These are phyloP conservation scores for Saguinus imperator DNA, from an alignment of 2,113 vertebrate species.

Conservation along the genomic window DNA sequence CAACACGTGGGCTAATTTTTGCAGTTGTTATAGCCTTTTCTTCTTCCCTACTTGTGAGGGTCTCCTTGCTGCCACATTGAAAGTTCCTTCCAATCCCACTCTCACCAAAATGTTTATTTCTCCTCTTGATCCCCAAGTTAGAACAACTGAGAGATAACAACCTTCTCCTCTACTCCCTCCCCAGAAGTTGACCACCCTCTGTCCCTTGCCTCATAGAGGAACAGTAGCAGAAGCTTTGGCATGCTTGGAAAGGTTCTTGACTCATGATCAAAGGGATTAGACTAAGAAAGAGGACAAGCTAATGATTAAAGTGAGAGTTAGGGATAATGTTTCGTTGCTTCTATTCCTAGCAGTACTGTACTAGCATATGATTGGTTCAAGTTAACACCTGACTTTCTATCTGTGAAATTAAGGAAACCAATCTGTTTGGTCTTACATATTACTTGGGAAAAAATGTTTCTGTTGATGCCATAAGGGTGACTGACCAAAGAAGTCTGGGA, in stretches of 20 bases:
- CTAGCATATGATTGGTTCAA: constrained; percentile 52
- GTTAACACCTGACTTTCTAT: constrained; percentile 63
- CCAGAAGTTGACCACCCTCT: constrained; percentile 22
- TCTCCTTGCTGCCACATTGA: not conserved
- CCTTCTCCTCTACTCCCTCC: not conserved
- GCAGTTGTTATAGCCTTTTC: not conserved
- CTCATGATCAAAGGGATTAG: constrained; percentile 63
- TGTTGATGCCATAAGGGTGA: constrained; percentile 51
- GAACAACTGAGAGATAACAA: not conserved
- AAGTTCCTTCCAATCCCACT: constrained; percentile 4
- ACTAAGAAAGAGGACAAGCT: constrained; percentile 64
- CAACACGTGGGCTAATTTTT: not conserved
- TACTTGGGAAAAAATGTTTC: constrained; percentile 34
- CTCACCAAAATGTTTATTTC: not conserved
- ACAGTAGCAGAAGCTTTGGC: constrained; percentile 49
- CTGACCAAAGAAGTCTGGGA: constrained; percentile 60
- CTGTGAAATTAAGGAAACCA: constrained; percentile 51
- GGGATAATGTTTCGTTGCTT: constrained; percentile 66
- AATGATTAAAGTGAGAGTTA: constrained; percentile 69
- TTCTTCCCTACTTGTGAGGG: not conserved
- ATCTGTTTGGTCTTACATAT: constrained; percentile 55
- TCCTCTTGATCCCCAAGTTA: constrained; percentile 7
- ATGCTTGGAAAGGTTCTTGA: constrained; percentile 64
- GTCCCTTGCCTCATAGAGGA: not conserved
- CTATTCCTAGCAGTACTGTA: constrained; percentile 72